A percentile compares a stretch with the other conserved stretches of the same genome.
phyloP scores from a whole-genome alignment of 53 echinoderm and acorn worm genomes.

The Pentamera pediparva region DNA sequence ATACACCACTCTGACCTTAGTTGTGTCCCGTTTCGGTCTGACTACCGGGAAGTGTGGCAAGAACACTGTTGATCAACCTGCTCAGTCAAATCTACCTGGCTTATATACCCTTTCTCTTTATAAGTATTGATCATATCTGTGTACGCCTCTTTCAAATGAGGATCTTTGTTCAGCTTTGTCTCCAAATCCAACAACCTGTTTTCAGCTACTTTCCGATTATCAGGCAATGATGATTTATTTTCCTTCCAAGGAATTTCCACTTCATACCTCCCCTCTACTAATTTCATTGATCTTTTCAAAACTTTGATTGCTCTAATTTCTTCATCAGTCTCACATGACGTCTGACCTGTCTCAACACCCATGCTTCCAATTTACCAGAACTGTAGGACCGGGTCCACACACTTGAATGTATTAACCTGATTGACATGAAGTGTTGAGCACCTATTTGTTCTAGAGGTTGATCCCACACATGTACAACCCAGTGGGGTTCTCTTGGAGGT shows the following conservation, averaged over 20 bases:
- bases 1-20: too few species aligned
- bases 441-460: neutral
- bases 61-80: too few species aligned
- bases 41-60: neutral
- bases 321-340: neutral
- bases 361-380: constrained; percentile 23
- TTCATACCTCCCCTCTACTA: constrained; percentile 3
- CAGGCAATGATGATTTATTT: neutral
- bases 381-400: neutral
- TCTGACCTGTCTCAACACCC: neutral
- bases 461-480: constrained; percentile 36
- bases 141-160: too few species aligned
- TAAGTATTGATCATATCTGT: too few species aligned
- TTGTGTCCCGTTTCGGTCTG: too few species aligned
- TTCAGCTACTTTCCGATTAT: constrained; percentile 14
- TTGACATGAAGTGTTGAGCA: neutral
- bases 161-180: too few species aligned
- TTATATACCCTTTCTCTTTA: too few species aligned
- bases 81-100: too few species aligned
- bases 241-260: constrained; percentile 35
- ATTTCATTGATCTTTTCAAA: neutral
- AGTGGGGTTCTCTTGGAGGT: constrained; percentile 33
- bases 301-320: constrained; percentile 7
- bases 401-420: neutral
- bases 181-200: too few species aligned